A percentile compares a stretch with the other conserved stretches of the same genome.
These are phyloP conservation scores for Entomyzon cyanotis DNA, from an alignment of 2,113 vertebrate genomes.

Conservation along the genomic window DNA sequence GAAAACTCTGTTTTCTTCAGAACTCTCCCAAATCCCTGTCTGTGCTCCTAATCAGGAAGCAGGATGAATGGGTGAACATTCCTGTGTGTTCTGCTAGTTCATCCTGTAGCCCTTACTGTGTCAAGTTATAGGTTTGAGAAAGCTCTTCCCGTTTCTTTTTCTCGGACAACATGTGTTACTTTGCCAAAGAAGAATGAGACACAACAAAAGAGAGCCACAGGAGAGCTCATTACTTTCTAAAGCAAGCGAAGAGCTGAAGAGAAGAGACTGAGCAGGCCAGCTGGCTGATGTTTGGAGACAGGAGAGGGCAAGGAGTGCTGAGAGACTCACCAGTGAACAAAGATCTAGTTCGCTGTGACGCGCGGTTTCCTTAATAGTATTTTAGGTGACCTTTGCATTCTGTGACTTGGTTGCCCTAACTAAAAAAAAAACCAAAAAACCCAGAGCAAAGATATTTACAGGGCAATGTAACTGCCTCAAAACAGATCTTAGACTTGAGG, in stretches of 20 bases:
- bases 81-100: rapidly evolving
- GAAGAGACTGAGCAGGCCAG: background rate
- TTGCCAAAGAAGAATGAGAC: background rate
- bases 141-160: background rate
- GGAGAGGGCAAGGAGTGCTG: background rate
- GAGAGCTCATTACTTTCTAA: background rate
- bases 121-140: background rate
- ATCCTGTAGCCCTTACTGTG: background rate
- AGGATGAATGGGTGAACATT: background rate
- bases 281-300: background rate
- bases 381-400: background rate
- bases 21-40: background rate
- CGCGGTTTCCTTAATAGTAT: background rate
- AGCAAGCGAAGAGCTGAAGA: background rate
- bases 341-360: background rate
- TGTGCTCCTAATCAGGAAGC: background rate
- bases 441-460: background rate
- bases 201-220: background rate
- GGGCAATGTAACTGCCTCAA: background rate
- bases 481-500: background rate
- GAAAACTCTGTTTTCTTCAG: background rate
- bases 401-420: background rate
- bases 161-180: background rate
- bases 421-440: background rate
- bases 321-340: background rate